phyloP scores from a whole-genome alignment of 2,797 vertebrate species.

The Platyrinchus mystaceus region DNA sequence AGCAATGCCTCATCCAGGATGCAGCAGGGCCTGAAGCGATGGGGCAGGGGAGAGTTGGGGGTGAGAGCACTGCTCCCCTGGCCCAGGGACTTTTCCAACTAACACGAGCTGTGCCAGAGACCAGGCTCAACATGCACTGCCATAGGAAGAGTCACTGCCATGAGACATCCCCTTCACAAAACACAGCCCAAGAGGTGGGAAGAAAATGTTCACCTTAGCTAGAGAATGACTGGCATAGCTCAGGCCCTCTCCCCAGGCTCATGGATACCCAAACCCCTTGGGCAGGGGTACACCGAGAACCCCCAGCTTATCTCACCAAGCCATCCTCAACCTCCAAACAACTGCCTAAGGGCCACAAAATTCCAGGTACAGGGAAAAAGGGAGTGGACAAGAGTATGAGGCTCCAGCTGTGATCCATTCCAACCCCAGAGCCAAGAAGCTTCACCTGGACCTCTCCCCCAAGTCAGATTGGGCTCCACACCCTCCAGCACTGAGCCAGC shows the following conservation, averaged over 20 bases:
- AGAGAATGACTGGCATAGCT: neutral
- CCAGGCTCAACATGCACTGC: fast-evolving
- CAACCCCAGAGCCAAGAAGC: neutral
- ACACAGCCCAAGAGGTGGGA: neutral
- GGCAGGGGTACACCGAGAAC: neutral
- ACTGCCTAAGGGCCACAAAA: neutral
- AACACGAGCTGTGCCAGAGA: neutral
- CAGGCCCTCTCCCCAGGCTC: neutral
- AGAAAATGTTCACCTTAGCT: neutral
- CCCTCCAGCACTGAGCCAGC: neutral
- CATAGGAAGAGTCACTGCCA: neutral
- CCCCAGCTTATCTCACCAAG: neutral
- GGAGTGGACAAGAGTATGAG: fast-evolving
- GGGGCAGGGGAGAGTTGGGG: neutral
- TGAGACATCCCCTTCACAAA: fast-evolving
- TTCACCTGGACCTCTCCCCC: neutral
- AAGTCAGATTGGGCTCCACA: fast-evolving
- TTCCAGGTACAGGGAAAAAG: neutral
- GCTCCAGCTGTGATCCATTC: neutral
- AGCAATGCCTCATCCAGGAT: slow-evolving; percentile 67
- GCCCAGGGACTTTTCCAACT: neutral
- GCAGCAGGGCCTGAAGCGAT: neutral
- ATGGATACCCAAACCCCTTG: neutral
- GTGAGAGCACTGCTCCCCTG: neutral
- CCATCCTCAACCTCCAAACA: neutral